Conservation (phyloP, 2,888 invertebrate genomes). For the Oxyscelio sp. region DNA sequence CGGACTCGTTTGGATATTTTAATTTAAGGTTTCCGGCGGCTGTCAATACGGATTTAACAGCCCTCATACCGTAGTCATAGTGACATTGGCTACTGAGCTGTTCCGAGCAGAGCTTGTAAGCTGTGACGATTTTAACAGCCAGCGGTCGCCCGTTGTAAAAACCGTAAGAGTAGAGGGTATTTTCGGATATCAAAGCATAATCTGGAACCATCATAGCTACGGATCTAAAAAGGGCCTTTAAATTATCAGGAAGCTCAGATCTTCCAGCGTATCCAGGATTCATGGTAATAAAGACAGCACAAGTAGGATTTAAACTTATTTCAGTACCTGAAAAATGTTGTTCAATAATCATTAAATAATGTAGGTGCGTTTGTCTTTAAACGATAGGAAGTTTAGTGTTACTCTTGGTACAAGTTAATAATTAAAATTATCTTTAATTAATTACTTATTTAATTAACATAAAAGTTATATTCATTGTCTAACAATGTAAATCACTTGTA, state of each 20-base stretch:
- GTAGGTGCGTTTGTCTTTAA: no score
- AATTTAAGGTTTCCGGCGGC: slow-evolving; percentile 97
- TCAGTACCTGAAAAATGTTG: no score
- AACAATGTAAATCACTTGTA: no score
- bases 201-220: slow-evolving; percentile 99
- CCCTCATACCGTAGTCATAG: slow-evolving; percentile 99
- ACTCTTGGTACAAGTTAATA: no score
- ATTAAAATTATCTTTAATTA: no score
- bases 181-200: slow-evolving; percentile 98
- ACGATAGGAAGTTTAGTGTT: no score
- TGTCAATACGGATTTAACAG: slow-evolving; percentile 97
- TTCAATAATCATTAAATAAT: no score
- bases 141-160: slow-evolving; percentile 96
- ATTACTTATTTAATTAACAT: no score
- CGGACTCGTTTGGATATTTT: slow-evolving; percentile 95
- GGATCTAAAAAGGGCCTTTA: slow-evolving; percentile 97
- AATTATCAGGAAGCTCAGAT: slow-evolving; percentile 97
- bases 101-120: slow-evolving; percentile 97
- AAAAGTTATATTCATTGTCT: no score
- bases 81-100: slow-evolving; percentile 97
- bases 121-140: slow-evolving; percentile 97
- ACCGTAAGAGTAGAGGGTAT: slow-evolving; percentile 97
- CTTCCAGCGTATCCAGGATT: slow-evolving; percentile 98
- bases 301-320: no score
- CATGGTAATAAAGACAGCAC: no score